Percentiles rank a stretch among this genome's conserved stretches.
Evolutionary conservation across 2,888 invertebrate genomes (phyloP).

Genomic region (Acronicta leporina): DNA sequence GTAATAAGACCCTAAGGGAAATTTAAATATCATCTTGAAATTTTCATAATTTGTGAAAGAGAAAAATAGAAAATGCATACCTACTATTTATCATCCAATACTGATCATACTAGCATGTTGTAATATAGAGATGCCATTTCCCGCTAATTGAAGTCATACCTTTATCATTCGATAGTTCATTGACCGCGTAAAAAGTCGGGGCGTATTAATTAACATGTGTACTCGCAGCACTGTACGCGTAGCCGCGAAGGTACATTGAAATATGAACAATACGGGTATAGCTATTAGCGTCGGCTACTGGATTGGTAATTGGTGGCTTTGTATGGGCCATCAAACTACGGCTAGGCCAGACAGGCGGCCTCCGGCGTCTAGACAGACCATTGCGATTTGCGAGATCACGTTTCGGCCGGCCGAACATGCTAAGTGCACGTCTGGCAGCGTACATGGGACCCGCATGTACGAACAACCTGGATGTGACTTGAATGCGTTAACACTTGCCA

Average conservation of each 20-base stretch:
- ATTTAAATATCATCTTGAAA: too few species aligned
- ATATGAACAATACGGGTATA: slow-evolving; percentile 61
- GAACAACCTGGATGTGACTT: slow-evolving; percentile 58
- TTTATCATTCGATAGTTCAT: slow-evolving; percentile 52
- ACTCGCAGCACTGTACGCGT: slow-evolving; percentile 35
- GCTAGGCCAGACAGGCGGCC: slow-evolving; percentile 78
- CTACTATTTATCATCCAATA: background rate
- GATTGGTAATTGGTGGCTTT: slow-evolving; percentile 77
- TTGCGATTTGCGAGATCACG: slow-evolving; percentile 84
- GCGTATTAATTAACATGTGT: slow-evolving; percentile 56
- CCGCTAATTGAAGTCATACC: slow-evolving; percentile 38
- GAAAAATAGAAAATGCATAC: too few species aligned
- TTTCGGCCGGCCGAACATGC: slow-evolving; percentile 84
- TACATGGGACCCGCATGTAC: slow-evolving; percentile 63
- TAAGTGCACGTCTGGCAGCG: slow-evolving; percentile 84
- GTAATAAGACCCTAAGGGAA: too few species aligned
- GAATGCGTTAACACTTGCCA: slow-evolving; percentile 32
- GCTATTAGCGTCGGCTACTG: slow-evolving; percentile 59
- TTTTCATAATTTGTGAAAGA: too few species aligned
- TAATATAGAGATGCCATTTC: slow-evolving; percentile 5
- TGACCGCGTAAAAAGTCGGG: slow-evolving; percentile 44
- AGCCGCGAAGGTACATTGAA: slow-evolving; percentile 45
- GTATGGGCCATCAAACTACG: slow-evolving; percentile 71
- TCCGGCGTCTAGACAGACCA: slow-evolving; percentile 82
- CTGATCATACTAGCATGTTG: background rate